Evolutionary conservation across 2,797 vertebrate genomes (phyloP).

Genomic region (Heteromormyrus szaboi): DNA sequence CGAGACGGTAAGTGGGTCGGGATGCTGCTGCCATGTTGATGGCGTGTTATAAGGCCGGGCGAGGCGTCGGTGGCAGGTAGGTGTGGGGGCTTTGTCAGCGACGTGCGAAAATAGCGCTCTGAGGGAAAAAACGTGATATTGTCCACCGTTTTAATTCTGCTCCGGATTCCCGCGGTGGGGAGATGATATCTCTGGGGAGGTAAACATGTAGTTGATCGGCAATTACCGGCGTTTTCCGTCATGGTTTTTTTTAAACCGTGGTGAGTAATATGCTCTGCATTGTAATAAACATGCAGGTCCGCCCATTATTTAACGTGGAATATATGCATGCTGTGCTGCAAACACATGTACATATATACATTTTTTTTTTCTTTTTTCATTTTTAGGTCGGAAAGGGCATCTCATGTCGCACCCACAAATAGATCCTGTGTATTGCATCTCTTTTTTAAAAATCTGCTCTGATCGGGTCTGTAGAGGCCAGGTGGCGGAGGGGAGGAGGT

Average conservation of each 20-base stretch:
- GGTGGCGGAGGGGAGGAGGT: not conserved
- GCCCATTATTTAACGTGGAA: not conserved
- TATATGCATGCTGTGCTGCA: not conserved
- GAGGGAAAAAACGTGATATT: not conserved
- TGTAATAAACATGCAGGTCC: not conserved
- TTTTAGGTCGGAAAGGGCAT: constrained; percentile 11
- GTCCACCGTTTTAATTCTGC: not conserved
- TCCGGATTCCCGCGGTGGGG: not conserved
- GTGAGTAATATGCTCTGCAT: not conserved
- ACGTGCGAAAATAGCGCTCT: not conserved
- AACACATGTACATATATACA: not conserved
- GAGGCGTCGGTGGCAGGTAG: not conserved
- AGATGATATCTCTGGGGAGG: not conserved
- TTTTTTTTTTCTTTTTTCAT: not conserved
- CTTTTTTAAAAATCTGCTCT: not conserved
- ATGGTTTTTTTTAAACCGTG: not conserved
- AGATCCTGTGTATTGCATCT: not conserved
- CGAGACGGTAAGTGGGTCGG: not conserved
- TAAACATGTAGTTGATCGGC: not conserved
- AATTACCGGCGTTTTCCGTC: not conserved
- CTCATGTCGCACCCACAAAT: not conserved
- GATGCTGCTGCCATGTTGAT: not conserved
- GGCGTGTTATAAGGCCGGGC: not conserved
- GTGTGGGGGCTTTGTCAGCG: not conserved
- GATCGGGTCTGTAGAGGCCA: not conserved